Percentiles rank a stretch among this genome's conserved stretches.
Conservation (phyloP, 2,797 vertebrate species). For the Melopsittacus undulatus region DNA sequence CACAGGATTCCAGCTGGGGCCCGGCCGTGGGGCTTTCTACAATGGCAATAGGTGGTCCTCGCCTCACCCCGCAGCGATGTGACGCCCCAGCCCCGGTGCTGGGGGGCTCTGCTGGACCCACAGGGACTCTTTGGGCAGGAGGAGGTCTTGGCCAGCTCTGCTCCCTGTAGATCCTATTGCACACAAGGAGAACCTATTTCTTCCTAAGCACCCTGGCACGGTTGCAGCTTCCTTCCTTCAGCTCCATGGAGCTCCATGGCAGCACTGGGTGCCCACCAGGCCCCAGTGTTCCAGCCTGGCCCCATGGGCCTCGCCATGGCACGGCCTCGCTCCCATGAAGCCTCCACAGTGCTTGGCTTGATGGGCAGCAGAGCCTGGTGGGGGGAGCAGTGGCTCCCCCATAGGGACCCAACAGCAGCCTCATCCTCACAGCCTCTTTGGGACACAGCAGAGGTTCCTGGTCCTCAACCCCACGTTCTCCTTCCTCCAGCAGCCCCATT, state of each 20-base stretch:
- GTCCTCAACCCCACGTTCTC: neutral
- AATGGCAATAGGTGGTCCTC: conserved; percentile 26
- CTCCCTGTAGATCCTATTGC: neutral
- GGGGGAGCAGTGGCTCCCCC: neutral
- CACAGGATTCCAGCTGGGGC: conserved; percentile 43
- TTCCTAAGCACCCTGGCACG: neutral
- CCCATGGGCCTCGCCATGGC: neutral
- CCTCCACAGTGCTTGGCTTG: fast-evolving
- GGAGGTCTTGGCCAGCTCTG: conserved; percentile 31
- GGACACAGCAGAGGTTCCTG: neutral
- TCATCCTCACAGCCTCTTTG: neutral
- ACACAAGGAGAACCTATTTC: neutral
- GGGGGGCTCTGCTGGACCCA: neutral
- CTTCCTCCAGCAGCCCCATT: neutral
- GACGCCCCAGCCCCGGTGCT: neutral
- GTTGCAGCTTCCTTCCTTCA: neutral
- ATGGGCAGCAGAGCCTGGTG: fast-evolving
- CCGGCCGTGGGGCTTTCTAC: conserved; percentile 51
- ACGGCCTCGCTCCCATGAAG: fast-evolving
- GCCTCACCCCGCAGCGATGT: conserved; percentile 53
- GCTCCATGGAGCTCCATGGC: neutral
- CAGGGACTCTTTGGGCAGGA: neutral
- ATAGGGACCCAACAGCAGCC: neutral
- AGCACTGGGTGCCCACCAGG: fast-evolving
- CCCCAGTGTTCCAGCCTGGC: neutral